Base-by-base conservation (phyloP, 2,113 vertebrate species). In the Oryzias melastigma region DNA sequence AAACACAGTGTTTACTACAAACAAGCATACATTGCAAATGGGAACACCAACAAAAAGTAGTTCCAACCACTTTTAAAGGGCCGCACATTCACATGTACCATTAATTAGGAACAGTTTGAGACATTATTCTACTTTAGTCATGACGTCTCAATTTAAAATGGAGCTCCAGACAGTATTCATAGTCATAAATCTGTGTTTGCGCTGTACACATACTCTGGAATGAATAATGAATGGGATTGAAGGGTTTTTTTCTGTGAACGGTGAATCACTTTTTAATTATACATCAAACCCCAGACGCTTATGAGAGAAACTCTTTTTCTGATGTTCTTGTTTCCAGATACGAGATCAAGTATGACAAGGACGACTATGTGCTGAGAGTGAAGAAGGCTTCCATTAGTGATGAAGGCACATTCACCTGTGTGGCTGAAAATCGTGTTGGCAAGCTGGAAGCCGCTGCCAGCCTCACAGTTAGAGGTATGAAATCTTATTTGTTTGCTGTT, bases 321-420 rank as follows among this genome's bases (percentile, higher is more conserved):
- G 22, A 14, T 55, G 7, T 88, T 27, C 88, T 69, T 69, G 14
- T 0, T 35, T 48, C 14, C 85, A 99, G 97, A 87, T 98, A 95
- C 18, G 97, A 99, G 81, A 95, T 97, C 86, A 97, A 93, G 76
- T 97, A 96, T 18, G 97, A 98, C 83, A 98, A 94, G 80, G 97
- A 99, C 7, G 97, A 98, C 82, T 96, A 97, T 48, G 93, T 96
- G 2, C 87, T 99, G 86, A 91, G 95, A 66, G 94, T 99, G 75
- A 98, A 96, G 89, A 97, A 96, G 80, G 92, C 94, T 1, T 53
- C 83, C 57, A 89, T 94, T 45, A 79, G 80, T 0, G 97, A 99
- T 15, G 96, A 98, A 64, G 97, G 97, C 24, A 93, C 92, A 3
- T 99, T 94, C 68, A 93, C 91, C 51, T 99, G 97, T 48, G 90